Base-by-base conservation (phyloP, 2,797 vertebrate species). In the Clarias laeviceps region DNA sequence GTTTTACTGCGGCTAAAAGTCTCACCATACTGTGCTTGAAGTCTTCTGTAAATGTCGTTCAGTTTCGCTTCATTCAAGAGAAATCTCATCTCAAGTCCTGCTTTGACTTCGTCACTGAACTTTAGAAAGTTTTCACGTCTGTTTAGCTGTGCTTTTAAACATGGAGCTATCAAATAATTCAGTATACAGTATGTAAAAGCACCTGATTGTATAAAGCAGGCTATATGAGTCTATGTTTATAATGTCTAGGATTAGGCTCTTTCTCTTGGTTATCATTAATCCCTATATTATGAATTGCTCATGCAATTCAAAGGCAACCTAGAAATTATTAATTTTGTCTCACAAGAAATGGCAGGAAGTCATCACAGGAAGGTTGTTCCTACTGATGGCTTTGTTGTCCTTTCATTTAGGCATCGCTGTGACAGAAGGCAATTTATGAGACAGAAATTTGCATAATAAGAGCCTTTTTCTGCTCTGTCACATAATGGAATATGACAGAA, bases 401-500 rank as follows among this genome's bases (percentile, higher is more conserved):
- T 77, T 32, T 8, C 14, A 34, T 54, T 66, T 57, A 50, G 22
- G 29, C 3, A 54, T 34, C 8, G 80, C 45, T 32, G 27, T 18
- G 29, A 34, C 65, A 68, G 45, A 69, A 82, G 65, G 45, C 80
- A 56, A 68, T 65, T 83, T 73, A 83, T 8, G n/a, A 74, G 70
- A 83, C 20, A 50, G 34, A 64, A 20, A 50, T 84, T 78, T 84
- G 61, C 82, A 76, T 70, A 69, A 82, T 56, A 70, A 34, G 27
- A 69, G 62, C 64, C 54, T 40, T 54, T 66, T 54, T n/a, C 57
- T n/a, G 37, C 76, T 70, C 64, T 45, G 64, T 69, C 54, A 32
- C 66, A 34, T 79, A 80, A 85, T 80, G 65, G 56, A 72, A 84
- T 66, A 24, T 77, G 59, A 37, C 62, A 68, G 61, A 54, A 76